Conservation (phyloP, 1,140 invertebrate genomes). For the Cheumatopsyche charites region DNA sequence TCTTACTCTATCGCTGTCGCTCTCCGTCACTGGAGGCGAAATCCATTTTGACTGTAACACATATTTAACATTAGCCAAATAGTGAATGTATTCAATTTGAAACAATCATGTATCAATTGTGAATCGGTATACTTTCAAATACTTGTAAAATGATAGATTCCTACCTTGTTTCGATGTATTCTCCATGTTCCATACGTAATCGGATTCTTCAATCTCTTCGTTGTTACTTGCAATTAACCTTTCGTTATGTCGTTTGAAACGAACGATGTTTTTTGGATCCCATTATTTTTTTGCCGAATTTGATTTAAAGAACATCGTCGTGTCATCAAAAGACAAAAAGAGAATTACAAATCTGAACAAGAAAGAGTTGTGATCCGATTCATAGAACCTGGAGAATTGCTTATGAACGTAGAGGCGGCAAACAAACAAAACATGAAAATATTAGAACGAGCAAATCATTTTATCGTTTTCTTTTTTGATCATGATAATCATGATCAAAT, state of each 20-base stretch:
- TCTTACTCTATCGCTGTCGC: no score
- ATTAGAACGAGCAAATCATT: slow-evolving; percentile 20
- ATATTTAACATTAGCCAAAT: no score
- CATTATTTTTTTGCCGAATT: no score
- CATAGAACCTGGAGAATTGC: slow-evolving; percentile 42
- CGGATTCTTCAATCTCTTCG: slow-evolving; percentile 47
- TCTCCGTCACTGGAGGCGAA: no score
- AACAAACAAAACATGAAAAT: slow-evolving; percentile 32
- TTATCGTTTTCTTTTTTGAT: not conserved
- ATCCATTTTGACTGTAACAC: no score
- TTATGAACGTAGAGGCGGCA: slow-evolving; percentile 13
- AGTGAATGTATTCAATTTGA: no score
- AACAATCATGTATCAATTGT: no score
- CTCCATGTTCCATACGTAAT: slow-evolving; percentile 47
- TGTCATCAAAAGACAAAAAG: no score
- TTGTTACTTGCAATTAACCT: slow-evolving; percentile 49
- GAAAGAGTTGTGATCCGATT: slow-evolving; percentile 39
- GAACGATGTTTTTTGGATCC: no score
- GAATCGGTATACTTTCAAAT: no score
- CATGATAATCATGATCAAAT: no score
- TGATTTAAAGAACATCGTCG: no score
- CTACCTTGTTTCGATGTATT: slow-evolving; percentile 49
- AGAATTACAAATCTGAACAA: slow-evolving; percentile 45
- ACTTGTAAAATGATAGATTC: slow-evolving; percentile 33
- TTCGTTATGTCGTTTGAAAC: slow-evolving; percentile 33